Percentiles rank a stretch among this genome's conserved stretches.
These are phyloP conservation scores for Portunus trituberculatus DNA, from an alignment of 1,140 invertebrate species.

Conservation along the genomic window DNA sequence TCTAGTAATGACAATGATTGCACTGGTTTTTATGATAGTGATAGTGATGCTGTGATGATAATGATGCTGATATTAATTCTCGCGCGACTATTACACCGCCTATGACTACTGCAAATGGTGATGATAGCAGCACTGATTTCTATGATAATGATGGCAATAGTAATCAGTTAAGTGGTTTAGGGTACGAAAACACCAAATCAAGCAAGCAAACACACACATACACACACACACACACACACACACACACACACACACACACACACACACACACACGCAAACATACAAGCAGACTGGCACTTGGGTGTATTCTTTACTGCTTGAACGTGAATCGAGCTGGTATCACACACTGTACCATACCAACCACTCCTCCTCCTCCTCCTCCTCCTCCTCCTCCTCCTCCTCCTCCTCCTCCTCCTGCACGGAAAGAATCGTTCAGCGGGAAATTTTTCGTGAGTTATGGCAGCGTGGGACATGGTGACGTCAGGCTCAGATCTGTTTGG, in stretches of 20 bases:
- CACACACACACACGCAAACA: too few species aligned
- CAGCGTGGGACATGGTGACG: not conserved
- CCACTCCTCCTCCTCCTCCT: too few species aligned
- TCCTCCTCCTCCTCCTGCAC: not conserved
- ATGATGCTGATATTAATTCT: not conserved
- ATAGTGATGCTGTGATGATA: not conserved
- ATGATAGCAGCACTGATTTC: too few species aligned
- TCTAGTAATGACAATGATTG: not conserved
- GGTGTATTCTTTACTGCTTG: too few species aligned
- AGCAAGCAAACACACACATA: too few species aligned
- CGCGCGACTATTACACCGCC: not conserved
- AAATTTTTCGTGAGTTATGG: conserved; percentile 13
- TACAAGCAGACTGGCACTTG: too few species aligned
- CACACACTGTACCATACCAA: not conserved
- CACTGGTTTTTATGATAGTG: not conserved
- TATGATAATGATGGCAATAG: too few species aligned
- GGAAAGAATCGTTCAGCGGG: not conserved
- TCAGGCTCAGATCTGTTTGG: not conserved
- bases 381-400: not conserved
- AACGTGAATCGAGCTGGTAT: not conserved
- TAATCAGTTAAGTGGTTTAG: too few species aligned
- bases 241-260: too few species aligned
- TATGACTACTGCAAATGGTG: not conserved
- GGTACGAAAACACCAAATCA: too few species aligned
- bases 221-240: too few species aligned